Percentiles rank a stretch among this genome's conserved stretches.
These are phyloP conservation scores for Aptenodytes patagonicus DNA, from an alignment of 2,113 vertebrate genomes.

Conservation along the genomic window DNA sequence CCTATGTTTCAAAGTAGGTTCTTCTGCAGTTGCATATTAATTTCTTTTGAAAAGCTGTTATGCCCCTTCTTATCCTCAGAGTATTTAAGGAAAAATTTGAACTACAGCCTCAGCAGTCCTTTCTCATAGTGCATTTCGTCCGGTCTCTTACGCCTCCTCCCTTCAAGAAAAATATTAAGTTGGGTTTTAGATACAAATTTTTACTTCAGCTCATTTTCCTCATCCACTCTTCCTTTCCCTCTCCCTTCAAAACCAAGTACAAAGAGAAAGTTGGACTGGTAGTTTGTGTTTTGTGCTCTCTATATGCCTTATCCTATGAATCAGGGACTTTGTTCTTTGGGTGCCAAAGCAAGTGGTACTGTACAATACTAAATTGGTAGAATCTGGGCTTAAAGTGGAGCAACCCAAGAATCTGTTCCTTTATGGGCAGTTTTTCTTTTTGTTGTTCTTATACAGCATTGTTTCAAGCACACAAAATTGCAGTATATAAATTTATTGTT, in stretches of 20 bases:
- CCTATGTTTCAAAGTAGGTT: neutral
- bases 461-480: neutral
- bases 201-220: neutral
- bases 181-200: neutral
- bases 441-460: neutral
- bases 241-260: neutral
- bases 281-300: neutral
- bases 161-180: neutral
- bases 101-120: neutral
- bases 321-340: neutral
- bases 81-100: neutral
- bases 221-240: neutral
- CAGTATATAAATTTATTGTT: neutral
- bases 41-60: neutral
- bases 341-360: neutral
- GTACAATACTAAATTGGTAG: neutral
- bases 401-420: neutral
- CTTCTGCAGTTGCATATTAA: neutral
- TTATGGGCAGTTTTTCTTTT: neutral
- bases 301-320: neutral
- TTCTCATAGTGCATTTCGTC: neutral
- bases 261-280: neutral
- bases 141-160: neutral
- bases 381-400: neutral
- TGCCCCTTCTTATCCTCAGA: neutral